Percentiles rank a stretch among this genome's conserved stretches.
Conservation (phyloP, 2,888 invertebrate genomes). For the Synergus japonicus region DNA sequence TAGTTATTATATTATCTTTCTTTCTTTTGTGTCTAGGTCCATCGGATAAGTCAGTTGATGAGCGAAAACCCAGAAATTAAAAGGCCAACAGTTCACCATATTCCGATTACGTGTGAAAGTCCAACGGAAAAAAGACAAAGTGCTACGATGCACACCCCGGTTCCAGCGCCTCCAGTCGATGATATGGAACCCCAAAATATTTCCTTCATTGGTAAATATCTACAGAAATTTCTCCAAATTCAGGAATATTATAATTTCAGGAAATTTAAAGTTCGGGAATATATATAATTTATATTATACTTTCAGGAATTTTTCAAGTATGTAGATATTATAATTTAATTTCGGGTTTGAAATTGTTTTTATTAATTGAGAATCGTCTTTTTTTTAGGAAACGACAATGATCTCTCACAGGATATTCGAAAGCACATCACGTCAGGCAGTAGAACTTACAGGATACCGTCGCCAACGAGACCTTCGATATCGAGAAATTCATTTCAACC, state of each 20-base stretch:
- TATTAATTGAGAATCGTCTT: neutral
- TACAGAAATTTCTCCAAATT: neutral
- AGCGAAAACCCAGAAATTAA: constrained; percentile 74
- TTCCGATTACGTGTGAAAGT: constrained; percentile 72
- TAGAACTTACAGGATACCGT: constrained; percentile 92
- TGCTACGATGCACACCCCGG: constrained; percentile 79
- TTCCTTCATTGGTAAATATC: constrained; percentile 88
- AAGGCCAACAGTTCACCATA: constrained; percentile 73
- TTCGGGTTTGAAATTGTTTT: too few relatives aligned
- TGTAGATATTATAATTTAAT: too few relatives aligned
- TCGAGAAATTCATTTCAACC: constrained; percentile 86
- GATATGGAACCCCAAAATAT: constrained; percentile 97
- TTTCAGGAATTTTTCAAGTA: too few relatives aligned
- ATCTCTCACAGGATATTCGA: constrained; percentile 82
- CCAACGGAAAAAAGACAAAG: constrained; percentile 72
- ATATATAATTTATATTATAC: neutral
- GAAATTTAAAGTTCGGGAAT: too few relatives aligned
- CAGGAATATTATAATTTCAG: too few relatives aligned
- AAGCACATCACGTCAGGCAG: constrained; percentile 92
- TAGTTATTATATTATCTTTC: neutral
- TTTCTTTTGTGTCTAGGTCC: constrained; percentile 64
- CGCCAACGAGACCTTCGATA: constrained; percentile 88
- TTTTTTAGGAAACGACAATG: constrained; percentile 71
- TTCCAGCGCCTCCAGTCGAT: constrained; percentile 85
- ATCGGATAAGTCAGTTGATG: constrained; percentile 77